phyloP scores from a whole-genome alignment of 2,888 invertebrate genomes.

The Timema cristinae region DNA sequence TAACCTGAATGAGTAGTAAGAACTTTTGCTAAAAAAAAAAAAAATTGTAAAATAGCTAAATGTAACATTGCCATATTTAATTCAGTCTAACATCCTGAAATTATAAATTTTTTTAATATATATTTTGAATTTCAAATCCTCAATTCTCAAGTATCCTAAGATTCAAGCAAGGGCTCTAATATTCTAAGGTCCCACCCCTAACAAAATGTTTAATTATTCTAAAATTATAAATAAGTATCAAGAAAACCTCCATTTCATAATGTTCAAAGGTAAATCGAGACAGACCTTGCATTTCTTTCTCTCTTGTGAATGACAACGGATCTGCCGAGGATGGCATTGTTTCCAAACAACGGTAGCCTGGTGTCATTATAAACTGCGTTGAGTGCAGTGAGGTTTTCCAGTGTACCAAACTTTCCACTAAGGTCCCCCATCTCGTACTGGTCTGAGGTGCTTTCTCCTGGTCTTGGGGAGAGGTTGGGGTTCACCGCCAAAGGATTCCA shows the following conservation, averaged over 20 bases:
- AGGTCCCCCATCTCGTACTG: slow-evolving; percentile 84
- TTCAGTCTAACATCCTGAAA: too few species aligned
- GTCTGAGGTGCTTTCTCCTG: slow-evolving; percentile 70
- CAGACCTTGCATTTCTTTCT: slow-evolving; percentile 37
- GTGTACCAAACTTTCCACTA: slow-evolving; percentile 78
- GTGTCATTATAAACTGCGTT: slow-evolving; percentile 67
- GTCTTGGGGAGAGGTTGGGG: slow-evolving; percentile 56
- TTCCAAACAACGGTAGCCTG: slow-evolving; percentile 75
- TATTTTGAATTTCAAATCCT: too few species aligned
- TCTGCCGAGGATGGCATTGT: slow-evolving; percentile 76
- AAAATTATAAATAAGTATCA: not conserved
- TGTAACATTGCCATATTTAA: too few species aligned
- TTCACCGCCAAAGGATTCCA: slow-evolving; percentile 81
- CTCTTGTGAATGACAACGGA: slow-evolving; percentile 79
- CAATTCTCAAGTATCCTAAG: too few species aligned
- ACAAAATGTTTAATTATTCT: too few species aligned
- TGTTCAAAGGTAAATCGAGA: not conserved
- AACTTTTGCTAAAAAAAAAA: too few species aligned
- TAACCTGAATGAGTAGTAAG: too few species aligned
- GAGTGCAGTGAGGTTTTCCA: slow-evolving; percentile 57
- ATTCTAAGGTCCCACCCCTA: too few species aligned
- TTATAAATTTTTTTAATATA: too few species aligned
- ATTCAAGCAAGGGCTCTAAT: too few species aligned
- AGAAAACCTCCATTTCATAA: slow-evolving; percentile 4
- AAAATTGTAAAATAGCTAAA: too few species aligned